Evolutionary conservation across 2,797 vertebrate genomes (phyloP), one percentile per base, ranked within the genome.

Genomic region (Paedocypris micromegethes): DNA sequence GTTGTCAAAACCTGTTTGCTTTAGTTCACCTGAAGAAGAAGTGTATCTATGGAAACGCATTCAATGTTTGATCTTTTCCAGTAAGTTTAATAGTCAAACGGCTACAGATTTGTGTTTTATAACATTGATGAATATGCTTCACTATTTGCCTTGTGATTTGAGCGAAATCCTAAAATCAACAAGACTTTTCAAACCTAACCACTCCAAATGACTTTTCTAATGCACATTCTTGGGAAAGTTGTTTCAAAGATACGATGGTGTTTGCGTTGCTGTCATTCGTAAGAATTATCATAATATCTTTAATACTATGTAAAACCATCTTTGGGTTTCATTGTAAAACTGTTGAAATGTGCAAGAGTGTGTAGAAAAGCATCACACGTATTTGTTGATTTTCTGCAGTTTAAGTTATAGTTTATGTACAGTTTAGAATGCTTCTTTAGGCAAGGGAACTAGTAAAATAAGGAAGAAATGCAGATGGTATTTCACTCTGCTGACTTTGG

Each of bases 1-100:
- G 46, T 52, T 61, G 73, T 58, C 64, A 75, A 41, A 44, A 52
- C 54, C 47, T 44, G 49, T 68, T 72, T 66, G 9, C 53, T 50
- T 61, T 61, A 74, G 60, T 46, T 65, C 4, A n/a, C 39, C 38
- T 65, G 45, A 55, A 37, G n/a, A 57, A 58, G 48, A 66, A 23
- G 55, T 41, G 52, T 48, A 2, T 59, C 45, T 59, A 42, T 62
- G 7, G 8, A 45, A 56, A 5, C 9, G 40, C 9, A 9, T 42
- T 5, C 1, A 5, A 49, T 55, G n/a, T 49, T 42, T 43, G 43
- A 46, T 23, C 37, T 52, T 39, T 45, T 65, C 38, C 9, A 66
- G 23, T 7, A 6, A 39, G 1, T 44, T 23, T 23, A 23, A 23
- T 23, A 23, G 23, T 23, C 23, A 23, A 23, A 23, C 23, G 23